Conservation (phyloP, 2,113 vertebrate genomes). For the Burhinus bistriatus region DNA sequence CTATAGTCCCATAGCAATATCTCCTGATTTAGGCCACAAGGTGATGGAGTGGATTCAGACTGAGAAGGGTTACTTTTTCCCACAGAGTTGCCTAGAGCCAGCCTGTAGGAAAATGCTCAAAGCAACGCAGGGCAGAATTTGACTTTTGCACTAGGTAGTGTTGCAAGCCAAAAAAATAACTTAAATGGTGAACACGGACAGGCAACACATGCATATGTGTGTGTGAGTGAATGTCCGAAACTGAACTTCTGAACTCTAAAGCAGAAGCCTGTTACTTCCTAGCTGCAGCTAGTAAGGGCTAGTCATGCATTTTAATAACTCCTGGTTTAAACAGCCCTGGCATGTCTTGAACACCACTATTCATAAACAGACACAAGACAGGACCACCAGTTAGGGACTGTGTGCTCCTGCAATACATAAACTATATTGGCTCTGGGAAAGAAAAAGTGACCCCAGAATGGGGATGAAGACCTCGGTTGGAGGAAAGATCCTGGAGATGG, state of each 20-base stretch:
- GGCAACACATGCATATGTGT: rapidly evolving
- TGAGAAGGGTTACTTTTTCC: neutral
- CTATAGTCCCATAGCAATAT: neutral
- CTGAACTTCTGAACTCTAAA: neutral
- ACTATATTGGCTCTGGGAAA: neutral
- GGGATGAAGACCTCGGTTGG: neutral
- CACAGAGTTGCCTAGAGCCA: neutral
- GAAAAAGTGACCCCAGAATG: neutral
- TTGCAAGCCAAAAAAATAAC: neutral
- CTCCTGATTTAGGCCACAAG: neutral
- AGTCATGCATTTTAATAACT: neutral
- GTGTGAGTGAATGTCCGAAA: neutral
- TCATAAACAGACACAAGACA: neutral
- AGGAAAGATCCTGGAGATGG: neutral
- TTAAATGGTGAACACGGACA: neutral
- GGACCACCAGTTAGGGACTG: neutral
- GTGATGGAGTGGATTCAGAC: neutral
- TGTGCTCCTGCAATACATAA: neutral
- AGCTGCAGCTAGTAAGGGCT: neutral
- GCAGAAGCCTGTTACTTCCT: neutral
- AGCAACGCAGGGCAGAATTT: neutral
- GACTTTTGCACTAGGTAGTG: neutral
- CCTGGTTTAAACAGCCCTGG: neutral
- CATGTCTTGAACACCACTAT: neutral
- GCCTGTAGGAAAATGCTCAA: neutral